Percentiles rank a stretch among this genome's conserved stretches.
These are phyloP conservation scores for Marcusenius ussheri DNA, from an alignment of 2,113 vertebrate genomes.

Conservation along the genomic window DNA sequence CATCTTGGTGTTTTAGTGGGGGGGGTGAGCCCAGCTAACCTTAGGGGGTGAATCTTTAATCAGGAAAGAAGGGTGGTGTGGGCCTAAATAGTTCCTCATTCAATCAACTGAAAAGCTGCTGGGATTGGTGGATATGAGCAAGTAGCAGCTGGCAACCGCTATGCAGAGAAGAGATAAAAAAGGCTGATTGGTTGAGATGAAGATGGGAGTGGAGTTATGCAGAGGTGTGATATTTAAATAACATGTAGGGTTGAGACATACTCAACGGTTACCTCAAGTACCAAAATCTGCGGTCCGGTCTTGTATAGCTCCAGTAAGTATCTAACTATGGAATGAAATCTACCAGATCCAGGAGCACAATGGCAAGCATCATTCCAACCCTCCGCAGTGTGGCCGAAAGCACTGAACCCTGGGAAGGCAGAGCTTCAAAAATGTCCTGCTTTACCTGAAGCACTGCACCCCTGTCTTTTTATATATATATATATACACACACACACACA, in stretches of 20 bases:
- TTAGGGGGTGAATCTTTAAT: not conserved
- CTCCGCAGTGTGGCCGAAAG: too few species aligned
- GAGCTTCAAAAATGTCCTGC: not conserved
- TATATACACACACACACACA: not conserved
- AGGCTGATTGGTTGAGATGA: not conserved
- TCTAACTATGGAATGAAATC: not conserved
- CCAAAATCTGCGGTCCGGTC: not conserved
- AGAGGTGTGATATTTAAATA: not conserved
- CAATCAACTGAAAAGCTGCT: too few species aligned
- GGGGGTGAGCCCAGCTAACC: not conserved
- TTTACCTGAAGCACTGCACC: not conserved
- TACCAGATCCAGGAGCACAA: not conserved
- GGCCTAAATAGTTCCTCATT: too few species aligned
- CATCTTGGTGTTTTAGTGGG: not conserved
- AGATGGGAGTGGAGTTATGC: not conserved
- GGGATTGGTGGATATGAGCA: not conserved
- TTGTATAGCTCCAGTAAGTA: not conserved
- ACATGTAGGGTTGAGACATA: not conserved
- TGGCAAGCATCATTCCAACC: not conserved
- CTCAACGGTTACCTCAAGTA: not conserved
- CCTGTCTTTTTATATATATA: not conserved
- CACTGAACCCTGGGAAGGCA: not conserved
- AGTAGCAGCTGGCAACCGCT: not conserved
- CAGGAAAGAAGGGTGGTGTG: not conserved
- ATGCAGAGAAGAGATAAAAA: not conserved